Evolutionary conservation across 2,113 vertebrate species (phyloP).

Genomic region (Canis aureus): DNA sequence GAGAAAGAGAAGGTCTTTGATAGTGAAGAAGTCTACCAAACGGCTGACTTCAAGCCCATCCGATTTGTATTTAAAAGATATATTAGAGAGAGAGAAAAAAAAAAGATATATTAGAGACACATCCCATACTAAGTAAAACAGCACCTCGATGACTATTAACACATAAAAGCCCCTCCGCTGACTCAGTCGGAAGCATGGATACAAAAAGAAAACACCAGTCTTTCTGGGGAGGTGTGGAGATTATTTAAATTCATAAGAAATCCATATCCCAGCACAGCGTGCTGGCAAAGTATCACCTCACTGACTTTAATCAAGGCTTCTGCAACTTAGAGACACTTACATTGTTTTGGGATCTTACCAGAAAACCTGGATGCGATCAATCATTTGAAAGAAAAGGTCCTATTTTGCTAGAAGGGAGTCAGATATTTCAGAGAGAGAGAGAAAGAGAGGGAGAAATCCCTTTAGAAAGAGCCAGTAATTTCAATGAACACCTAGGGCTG

Average conservation of each 20-base stretch:
- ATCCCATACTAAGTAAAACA: slow-evolving; percentile 24
- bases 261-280: background rate
- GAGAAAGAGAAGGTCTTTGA: background rate
- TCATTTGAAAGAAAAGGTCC: slow-evolving; percentile 37
- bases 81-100: background rate
- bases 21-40: background rate
- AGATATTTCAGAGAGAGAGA: background rate
- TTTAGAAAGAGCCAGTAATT: slow-evolving; percentile 41
- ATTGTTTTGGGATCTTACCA: slow-evolving; percentile 17
- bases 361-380: slow-evolving; percentile 34
- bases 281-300: slow-evolving; percentile 50
- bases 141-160: background rate
- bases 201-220: background rate
- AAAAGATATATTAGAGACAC: background rate
- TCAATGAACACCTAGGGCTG: slow-evolving; percentile 37
- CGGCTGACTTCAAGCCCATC: background rate
- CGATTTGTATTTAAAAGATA: background rate
- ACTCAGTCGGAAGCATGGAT: background rate
- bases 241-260: slow-evolving; percentile 60
- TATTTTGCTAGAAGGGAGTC: slow-evolving; percentile 49
- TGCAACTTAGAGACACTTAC: background rate
- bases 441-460: background rate
- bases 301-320: slow-evolving; percentile 62
- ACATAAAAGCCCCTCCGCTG: slow-evolving; percentile 17
- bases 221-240: background rate